Evolutionary conservation across 2,113 vertebrate genomes (phyloP).

Genomic region (Corynorhinus townsendii): DNA sequence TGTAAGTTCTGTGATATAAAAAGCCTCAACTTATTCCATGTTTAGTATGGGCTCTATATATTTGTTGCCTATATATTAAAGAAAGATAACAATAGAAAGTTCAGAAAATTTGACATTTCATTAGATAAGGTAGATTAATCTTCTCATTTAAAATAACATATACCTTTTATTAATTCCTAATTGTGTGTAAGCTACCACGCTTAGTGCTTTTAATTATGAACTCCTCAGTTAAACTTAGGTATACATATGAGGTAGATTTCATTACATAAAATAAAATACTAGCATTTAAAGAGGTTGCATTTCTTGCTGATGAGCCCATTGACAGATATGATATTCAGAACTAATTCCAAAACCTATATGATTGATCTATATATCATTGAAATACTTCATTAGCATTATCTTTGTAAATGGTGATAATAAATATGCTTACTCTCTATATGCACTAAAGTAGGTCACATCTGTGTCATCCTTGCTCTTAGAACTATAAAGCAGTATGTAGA

Average conservation of each 20-base stretch:
- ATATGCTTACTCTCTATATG: not conserved
- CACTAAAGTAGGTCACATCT: not conserved
- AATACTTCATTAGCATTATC: not conserved
- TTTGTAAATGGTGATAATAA: not conserved
- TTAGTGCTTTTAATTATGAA: not conserved
- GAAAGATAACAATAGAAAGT: not conserved
- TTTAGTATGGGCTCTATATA: not conserved
- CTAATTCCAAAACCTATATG: not conserved
- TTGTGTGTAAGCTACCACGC: not conserved
- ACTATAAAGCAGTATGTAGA: not conserved
- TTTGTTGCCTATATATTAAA: not conserved
- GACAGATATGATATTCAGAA: not conserved
- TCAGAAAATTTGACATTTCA: not conserved
- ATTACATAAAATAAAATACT: not conserved
- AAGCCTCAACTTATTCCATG: not conserved
- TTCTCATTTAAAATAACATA: not conserved
- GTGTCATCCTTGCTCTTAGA: not conserved
- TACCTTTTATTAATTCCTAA: not conserved
- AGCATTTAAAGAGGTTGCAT: not conserved
- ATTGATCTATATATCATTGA: not conserved
- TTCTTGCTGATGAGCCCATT: not conserved
- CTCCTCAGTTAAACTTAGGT: not conserved
- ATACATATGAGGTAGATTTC: not conserved
- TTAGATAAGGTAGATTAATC: not conserved
- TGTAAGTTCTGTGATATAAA: not conserved